These are phyloP conservation scores for Pristionchus entomophagus DNA, from an alignment of 2,888 invertebrate genomes.

Conservation along the genomic window DNA sequence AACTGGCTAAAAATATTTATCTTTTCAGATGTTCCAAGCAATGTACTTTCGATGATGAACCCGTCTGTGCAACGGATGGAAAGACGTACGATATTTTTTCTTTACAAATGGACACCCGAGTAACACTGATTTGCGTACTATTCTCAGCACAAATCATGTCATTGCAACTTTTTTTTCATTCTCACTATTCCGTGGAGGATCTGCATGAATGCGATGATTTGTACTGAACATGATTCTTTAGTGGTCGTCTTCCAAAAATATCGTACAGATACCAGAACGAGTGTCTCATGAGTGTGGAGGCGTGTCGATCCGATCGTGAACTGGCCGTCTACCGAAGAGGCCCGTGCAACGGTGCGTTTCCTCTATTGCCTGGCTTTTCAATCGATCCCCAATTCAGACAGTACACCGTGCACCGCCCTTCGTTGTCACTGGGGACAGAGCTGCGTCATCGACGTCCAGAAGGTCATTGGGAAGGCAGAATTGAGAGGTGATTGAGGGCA, in stretches of 20 bases:
- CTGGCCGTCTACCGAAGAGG: slow-evolving; percentile 87
- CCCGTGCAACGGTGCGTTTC: slow-evolving; percentile 83
- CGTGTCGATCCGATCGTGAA: slow-evolving; percentile 83
- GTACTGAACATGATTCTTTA: too few relatives aligned
- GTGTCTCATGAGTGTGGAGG: slow-evolving; percentile 86
- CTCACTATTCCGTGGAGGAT: neutral
- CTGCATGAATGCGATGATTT: too few relatives aligned
- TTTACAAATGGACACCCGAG: too few relatives aligned
- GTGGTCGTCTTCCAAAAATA: too few relatives aligned
- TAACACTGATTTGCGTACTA: neutral
- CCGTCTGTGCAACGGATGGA: slow-evolving; percentile 82
- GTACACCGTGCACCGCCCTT: slow-evolving; percentile 77
- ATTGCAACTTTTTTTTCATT: too few relatives aligned
- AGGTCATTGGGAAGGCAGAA: slow-evolving; percentile 73
- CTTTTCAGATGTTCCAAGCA: slow-evolving; percentile 85
- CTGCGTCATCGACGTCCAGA: slow-evolving; percentile 80
- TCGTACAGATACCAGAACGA: slow-evolving; percentile 82
- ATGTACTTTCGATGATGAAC: slow-evolving; percentile 85
- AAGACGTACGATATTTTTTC: slow-evolving; percentile 75
- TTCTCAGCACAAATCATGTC: neutral
- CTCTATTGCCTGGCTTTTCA: neutral
- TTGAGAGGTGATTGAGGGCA: slow-evolving; percentile 76
- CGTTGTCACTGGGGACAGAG: slow-evolving; percentile 85
- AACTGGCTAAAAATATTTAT: too few relatives aligned
- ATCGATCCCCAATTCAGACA: slow-evolving; percentile 76